Base-by-base conservation (phyloP, 2,797 vertebrate genomes). In the Hypotaenidia okinawae region DNA sequence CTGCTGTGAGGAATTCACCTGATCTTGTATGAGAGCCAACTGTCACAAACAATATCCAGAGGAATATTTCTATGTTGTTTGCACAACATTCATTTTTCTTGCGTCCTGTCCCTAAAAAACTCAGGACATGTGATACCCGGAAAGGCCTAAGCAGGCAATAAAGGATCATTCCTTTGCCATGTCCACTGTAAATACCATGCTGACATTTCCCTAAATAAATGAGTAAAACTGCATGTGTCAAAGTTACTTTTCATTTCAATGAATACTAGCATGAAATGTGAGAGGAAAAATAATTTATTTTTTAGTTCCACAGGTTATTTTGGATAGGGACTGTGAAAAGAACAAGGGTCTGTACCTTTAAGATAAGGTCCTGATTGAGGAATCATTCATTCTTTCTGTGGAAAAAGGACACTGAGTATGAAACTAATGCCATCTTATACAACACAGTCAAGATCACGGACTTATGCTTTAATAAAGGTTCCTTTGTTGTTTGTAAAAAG, bases 371-470 rank as follows among this genome's bases (percentile, higher is more conserved):
- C 64, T 70, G 13, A 52, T 30, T 69, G 59, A 57, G 28, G 70
- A 89, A 80, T 91, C 49, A 58, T 92, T 96, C 32, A 5, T 51
- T 83, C 32, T 87, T 88, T 87, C 68, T 68, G 64, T 32, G 41
- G 37, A 67, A 86, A 93, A 94, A 90, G 9, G 66, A 87, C 23
- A 69, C 68, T 13, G 28, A 77, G 85, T 78, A 80, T 69, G 35
- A 96, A 96, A 97, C 81, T 93, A 87, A 82, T 89, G 49, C 43
- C 57, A 45, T 89, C 22, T 92, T 94, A 69, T 66, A 87, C 52
- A 41, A 68, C 12, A 21, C 37, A 62, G 55, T 88, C 63, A 43
- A 75, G 73, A 90, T 86, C 70, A 54, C 43, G 66, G 64, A 70
- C 37, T 93, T 79, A 30, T 3, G 14, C 43, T n/a, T 83, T 68